Percentiles rank a stretch among this genome's conserved stretches.
These are phyloP conservation scores for Rhea pennata DNA, from an alignment of 2,113 vertebrate genomes.

Conservation along the genomic window DNA sequence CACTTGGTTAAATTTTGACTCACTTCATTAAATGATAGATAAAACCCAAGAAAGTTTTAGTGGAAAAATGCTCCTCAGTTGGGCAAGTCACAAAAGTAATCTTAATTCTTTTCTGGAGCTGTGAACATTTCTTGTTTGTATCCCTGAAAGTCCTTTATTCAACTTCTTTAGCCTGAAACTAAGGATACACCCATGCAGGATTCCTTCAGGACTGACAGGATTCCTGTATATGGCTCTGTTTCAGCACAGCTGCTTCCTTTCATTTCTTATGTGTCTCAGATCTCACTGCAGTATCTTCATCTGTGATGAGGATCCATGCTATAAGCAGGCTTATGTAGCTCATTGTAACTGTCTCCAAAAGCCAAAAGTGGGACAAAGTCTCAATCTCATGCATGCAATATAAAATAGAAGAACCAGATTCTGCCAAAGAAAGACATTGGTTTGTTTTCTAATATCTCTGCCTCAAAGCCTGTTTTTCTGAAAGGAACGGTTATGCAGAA, in stretches of 20 bases:
- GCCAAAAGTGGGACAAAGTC: background rate
- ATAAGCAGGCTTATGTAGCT: background rate
- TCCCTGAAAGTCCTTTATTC: background rate
- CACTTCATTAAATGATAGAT: background rate
- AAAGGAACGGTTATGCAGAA: background rate
- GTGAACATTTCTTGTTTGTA: background rate
- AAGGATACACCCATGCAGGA: background rate
- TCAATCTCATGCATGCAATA: background rate
- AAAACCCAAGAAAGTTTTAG: background rate
- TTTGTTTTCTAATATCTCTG: background rate
- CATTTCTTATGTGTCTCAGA: background rate
- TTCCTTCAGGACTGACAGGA: background rate
- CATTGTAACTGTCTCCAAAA: background rate
- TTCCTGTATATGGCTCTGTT: background rate
- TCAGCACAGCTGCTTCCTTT: conserved; percentile 32
- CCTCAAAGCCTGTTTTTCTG: background rate
- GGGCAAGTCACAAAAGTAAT: background rate
- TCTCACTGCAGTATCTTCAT: background rate
- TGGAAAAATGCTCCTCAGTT: background rate
- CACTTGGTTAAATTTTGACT: background rate
- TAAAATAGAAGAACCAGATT: background rate
- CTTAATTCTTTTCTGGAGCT: background rate
- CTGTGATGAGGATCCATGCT: background rate
- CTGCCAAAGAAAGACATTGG: background rate
- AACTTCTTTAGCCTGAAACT: background rate